Conservation (phyloP, 2,113 vertebrate genomes). For the Amia ocellicauda region DNA sequence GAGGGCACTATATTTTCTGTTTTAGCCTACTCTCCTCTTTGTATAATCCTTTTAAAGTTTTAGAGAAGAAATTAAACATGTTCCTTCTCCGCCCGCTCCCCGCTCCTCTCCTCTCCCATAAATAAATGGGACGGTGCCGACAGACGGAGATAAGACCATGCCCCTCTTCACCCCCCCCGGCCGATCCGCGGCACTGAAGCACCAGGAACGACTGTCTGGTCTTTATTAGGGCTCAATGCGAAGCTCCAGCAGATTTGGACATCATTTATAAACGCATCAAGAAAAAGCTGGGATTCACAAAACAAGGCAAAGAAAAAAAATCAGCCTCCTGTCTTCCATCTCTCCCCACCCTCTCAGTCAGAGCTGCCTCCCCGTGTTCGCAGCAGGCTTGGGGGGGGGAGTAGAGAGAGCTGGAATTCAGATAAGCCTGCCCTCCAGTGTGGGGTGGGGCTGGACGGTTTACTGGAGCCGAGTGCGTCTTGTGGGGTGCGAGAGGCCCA, state of each 20-base stretch:
- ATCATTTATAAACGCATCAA: not conserved
- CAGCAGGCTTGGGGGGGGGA: not conserved
- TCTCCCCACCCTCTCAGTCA: not conserved
- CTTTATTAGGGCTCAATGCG: constrained; percentile 8
- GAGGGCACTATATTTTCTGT: too few species aligned
- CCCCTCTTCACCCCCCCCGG: not conserved
- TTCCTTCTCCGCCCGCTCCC: not conserved
- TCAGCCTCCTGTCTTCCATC: too few species aligned
- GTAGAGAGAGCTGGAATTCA: constrained; percentile 5
- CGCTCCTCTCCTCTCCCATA: constrained; percentile 1
- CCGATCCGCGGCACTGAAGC: not conserved
- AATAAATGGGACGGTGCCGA: constrained; percentile 1
- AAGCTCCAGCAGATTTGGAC: not conserved
- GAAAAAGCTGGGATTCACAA: not conserved
- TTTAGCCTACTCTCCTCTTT: too few species aligned
- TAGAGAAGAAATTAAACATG: too few species aligned
- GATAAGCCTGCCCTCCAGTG: not conserved
- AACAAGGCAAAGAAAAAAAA: too few species aligned
- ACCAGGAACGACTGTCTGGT: not conserved
- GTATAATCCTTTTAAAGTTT: too few species aligned
- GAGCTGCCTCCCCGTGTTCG: not conserved
- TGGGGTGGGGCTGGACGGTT: not conserved
- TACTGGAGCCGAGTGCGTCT: too few species aligned
- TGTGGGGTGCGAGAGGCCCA: too few species aligned
- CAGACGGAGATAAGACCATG: constrained; percentile 5